Percentiles rank a stretch among this genome's conserved stretches.
Conservation (phyloP, 2,888 invertebrate species). For the Cryptus viduatorius region DNA sequence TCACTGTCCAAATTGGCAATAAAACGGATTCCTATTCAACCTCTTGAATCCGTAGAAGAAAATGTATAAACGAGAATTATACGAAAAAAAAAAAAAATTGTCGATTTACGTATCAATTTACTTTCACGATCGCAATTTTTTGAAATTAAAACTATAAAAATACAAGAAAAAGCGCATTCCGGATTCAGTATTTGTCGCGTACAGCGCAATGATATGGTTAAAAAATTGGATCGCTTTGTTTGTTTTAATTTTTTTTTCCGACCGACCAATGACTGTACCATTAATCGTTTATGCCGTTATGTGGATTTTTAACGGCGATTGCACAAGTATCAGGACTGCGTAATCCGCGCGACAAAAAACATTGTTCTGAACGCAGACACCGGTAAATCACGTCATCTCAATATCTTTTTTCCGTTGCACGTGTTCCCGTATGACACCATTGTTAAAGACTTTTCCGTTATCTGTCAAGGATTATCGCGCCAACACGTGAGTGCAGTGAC, state of each 20-base stretch:
- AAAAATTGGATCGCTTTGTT: neutral
- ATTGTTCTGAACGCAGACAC: neutral
- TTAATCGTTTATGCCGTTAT: neutral
- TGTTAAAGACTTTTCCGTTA: slow-evolving; percentile 14
- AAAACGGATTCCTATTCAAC: slow-evolving; percentile 1
- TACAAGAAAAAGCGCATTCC: neutral
- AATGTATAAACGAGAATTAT: neutral
- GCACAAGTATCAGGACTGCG: neutral
- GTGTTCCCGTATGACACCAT: neutral
- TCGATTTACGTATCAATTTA: neutral
- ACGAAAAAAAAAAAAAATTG: neutral
- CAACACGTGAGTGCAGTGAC: slow-evolving; percentile 2
- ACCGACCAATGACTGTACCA: neutral
- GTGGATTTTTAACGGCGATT: neutral
- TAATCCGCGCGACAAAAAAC: neutral
- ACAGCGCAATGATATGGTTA: neutral
- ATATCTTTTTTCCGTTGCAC: neutral
- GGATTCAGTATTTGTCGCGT: too few relatives aligned
- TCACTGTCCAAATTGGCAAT: neutral
- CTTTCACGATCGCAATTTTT: neutral
- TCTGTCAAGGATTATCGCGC: slow-evolving; percentile 19
- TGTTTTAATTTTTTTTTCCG: neutral
- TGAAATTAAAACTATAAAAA: neutral
- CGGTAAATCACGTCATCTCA: neutral
- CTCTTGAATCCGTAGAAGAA: neutral